Base-by-base conservation (phyloP, 1,140 invertebrate genomes). In the Eufriesea mexicana region DNA sequence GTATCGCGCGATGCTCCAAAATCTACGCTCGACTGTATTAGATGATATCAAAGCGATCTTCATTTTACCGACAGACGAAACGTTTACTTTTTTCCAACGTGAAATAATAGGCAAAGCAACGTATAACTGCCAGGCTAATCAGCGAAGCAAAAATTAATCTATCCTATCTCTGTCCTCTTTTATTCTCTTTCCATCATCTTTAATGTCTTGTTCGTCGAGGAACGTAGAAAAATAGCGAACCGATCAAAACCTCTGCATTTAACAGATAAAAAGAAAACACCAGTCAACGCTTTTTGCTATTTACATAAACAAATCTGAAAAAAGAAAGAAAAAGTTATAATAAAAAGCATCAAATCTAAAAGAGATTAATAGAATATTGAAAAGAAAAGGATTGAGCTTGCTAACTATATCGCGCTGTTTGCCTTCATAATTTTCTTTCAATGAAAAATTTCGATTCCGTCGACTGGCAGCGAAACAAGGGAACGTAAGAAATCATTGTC, bases 101-200 rank as follows among this genome's bases (percentile, higher is more conserved):
- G 83, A 84, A 89, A 76, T 79, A 89, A 84, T 55, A 81, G 77
- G 85, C 85, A 86, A 86, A 89, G 88, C 88, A 89, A 89, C 88
- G 81, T 81, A 89, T 89, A 89, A 89, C 76, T 84, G 87, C 87
- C 85, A 89, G 79, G 81, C 87, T 89, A 89, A 89, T 86, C 81
- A 85, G 84, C 84, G 77, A 89, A 89, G 83, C 74, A 89, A 89
- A 89, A 89, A 54, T 77, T 76, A 88, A 88, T 77, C 68, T 61
- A 57, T 67, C 61, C 54, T 54, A 54, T n/a, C 47, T 28, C 23
- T 25, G 1, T 55, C n/a, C 0, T 2, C 16, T 67, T 5, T 67
- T 1, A 35, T 8, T 54, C 23, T 9, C 55, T 59, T 61, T 1
- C 49, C 54, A 28, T 47, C 35, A 9, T 49, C 2, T 42, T 35